Evolutionary conservation across 1,140 invertebrate genomes (phyloP).

Genomic region (Heliconius melpomene): DNA sequence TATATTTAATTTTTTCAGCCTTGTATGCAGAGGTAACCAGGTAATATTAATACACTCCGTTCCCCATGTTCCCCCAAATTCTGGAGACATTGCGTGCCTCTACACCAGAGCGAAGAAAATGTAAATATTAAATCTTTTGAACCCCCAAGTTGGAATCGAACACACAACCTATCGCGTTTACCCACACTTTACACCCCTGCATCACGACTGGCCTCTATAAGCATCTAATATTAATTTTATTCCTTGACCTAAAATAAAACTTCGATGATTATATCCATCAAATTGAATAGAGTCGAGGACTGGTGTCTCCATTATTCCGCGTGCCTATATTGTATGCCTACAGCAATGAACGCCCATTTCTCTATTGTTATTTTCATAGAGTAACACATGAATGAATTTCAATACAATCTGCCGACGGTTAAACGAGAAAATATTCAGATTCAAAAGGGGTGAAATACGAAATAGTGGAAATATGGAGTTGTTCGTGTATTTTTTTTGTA

Average conservation of each 20-base stretch:
- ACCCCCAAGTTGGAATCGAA: no score
- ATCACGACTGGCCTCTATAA: no score
- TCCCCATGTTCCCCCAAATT: no score
- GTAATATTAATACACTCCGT: no score
- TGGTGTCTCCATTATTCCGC: conserved; percentile 27
- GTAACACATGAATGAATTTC: conserved; percentile 21
- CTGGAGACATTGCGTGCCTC: no score
- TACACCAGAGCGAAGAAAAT: no score
- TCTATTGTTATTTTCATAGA: conserved; percentile 26
- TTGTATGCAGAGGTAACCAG: no score
- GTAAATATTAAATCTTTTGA: no score
- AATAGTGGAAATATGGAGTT: conserved; percentile 2
- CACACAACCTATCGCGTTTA: no score
- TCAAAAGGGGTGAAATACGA: conserved; percentile 1
- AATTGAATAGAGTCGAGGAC: conserved; percentile 18
- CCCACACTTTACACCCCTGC: no score
- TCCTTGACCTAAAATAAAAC: not conserved
- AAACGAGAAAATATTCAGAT: not conserved
- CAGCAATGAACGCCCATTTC: conserved; percentile 24
- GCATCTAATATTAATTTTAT: not conserved
- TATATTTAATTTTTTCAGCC: no score
- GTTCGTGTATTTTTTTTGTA: not conserved
- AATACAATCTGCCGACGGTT: conserved; percentile 6
- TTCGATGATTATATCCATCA: not conserved
- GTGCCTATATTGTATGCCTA: conserved; percentile 22